Base-by-base conservation (phyloP, 2,113 vertebrate genomes). In the Motacilla alba region DNA sequence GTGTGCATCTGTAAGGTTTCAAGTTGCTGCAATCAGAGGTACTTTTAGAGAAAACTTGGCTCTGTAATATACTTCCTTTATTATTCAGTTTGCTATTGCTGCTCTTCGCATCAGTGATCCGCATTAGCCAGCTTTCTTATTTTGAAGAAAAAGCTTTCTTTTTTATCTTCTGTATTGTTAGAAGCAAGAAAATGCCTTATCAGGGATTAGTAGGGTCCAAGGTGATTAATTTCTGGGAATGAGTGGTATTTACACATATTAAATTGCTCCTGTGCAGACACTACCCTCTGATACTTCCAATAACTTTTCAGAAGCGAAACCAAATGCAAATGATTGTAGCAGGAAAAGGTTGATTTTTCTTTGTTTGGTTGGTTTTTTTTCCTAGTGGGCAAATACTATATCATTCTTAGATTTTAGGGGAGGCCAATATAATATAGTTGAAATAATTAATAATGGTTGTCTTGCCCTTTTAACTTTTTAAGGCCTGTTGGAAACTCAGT, bases 401-500 rank as follows among this genome's bases (percentile, higher is more conserved):
- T 62, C 4, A 11, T 69, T 79, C 39, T 74, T 84, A 39, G 28
- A 46, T 90, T 89, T 87, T 67, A 75, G 24, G 17, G 33, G 22
- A 77, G 26, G 19, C 35, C 28, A 55, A 1, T 63, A 37, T 46
- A 14, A 8, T 33, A 58, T 33, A 58, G 22, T 24, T 76, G 63
- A 87, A 85, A 76, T 46, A 74, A 64, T 31, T 56, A 21, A 19
- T 82, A 83, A 89, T 31, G 11, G 4, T 86, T 94, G 53, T 85
- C 63, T 82, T 91, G 33, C 33, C n/a, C 44, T 49, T 95, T 76
- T 93, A 79, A 92, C 59, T 79, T 23, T 70, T 96, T 87, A 92
- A 99, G 99, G 98, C 96, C 98, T 99, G 23, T 81, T 99, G 97
- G 99, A 99, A 96, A 98, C 98, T 4, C 98, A 99, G 83, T 96